These are phyloP conservation scores for Drosophila neutralis DNA, from an alignment of 2,888 invertebrate genomes.

Conservation along the genomic window DNA sequence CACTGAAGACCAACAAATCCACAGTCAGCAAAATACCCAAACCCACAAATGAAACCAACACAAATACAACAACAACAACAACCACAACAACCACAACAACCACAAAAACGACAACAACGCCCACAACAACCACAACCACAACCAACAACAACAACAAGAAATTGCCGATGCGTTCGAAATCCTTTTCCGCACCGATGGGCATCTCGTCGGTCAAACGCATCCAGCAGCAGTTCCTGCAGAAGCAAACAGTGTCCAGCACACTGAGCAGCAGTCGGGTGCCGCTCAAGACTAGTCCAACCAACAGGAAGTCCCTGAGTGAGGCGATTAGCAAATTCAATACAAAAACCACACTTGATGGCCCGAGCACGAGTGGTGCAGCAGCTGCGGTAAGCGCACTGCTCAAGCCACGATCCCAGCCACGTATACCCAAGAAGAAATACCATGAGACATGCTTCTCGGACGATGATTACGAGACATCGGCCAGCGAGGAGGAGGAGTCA, in stretches of 20 bases:
- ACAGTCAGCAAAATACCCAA: constrained; percentile 75
- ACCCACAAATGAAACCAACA: constrained; percentile 61
- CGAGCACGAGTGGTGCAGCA: constrained; percentile 61
- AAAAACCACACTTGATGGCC: constrained; percentile 53
- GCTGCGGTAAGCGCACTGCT: constrained; percentile 57
- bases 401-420: constrained; percentile 80
- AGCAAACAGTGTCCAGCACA: constrained; percentile 57
- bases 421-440: constrained; percentile 85
- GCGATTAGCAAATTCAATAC: constrained; percentile 81
- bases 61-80: constrained; percentile 14
- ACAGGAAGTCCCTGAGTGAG: constrained; percentile 82
- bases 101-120: constrained; percentile 3
- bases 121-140: constrained; percentile 34
- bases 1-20: constrained; percentile 43
- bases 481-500: constrained; percentile 79
- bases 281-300: constrained; percentile 70
- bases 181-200: constrained; percentile 83
- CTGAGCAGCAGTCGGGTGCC: constrained; percentile 55
- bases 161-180: constrained; percentile 82
- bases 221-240: constrained; percentile 82
- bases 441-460: constrained; percentile 88
- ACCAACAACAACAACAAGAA: constrained; percentile 54
- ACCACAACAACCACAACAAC: constrained; percentile 31
- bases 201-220: constrained; percentile 83
- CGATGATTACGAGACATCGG: constrained; percentile 86